Evolutionary conservation across 2,888 invertebrate genomes (phyloP).

Genomic region (Stenodera caucasica): DNA sequence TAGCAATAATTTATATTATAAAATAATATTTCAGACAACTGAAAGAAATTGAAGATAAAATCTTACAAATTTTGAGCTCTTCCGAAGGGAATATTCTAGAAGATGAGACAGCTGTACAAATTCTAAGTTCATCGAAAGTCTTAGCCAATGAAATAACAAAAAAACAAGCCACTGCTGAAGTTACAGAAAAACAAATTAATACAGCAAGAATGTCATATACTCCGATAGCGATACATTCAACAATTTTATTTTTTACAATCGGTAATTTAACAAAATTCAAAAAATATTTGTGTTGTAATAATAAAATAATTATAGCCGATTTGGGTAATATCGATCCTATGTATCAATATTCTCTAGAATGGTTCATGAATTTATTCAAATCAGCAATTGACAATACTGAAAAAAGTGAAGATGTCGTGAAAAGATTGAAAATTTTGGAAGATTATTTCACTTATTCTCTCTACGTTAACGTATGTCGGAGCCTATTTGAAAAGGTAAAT

Average conservation of each 20-base stretch:
- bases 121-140: conserved; percentile 86
- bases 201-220: conserved; percentile 80
- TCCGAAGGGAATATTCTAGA: conserved; percentile 82
- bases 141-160: conserved; percentile 88
- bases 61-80: conserved; percentile 74
- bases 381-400: conserved; percentile 85
- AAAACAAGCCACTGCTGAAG: conserved; percentile 86
- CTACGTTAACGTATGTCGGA: conserved; percentile 89
- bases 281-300: background rate
- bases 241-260: conserved; percentile 88
- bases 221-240: conserved; percentile 88
- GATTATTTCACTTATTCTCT: conserved; percentile 86
- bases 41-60: conserved; percentile 90
- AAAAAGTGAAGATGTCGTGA: conserved; percentile 76
- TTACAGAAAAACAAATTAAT: conserved; percentile 89
- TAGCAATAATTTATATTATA: background rate
- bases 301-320: conserved; percentile 62
- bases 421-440: conserved; percentile 73
- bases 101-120: conserved; percentile 87
- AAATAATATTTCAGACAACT: conserved; percentile 59
- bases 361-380: conserved; percentile 91
- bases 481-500: conserved; percentile 84
- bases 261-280: conserved; percentile 57
- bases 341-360: conserved; percentile 94
- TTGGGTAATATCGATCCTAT: conserved; percentile 93